A percentile compares a stretch with the other conserved stretches of the same genome.
Conservation (phyloP, 2,888 invertebrate species). For the Cyaniris semiargus region DNA sequence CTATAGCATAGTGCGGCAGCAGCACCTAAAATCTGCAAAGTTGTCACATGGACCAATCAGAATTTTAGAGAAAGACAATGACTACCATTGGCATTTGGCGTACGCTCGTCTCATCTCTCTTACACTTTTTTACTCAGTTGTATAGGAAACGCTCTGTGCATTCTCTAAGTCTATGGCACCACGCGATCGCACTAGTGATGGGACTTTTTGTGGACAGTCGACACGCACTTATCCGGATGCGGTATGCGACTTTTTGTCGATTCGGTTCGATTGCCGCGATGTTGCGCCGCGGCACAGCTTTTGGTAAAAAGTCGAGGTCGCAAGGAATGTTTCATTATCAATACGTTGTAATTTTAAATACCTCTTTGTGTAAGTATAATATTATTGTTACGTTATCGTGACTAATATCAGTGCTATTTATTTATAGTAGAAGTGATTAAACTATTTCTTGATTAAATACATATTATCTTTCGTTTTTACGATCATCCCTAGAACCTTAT, state of each 20-base stretch:
- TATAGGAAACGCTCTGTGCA: too few species aligned
- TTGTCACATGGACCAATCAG: too few species aligned
- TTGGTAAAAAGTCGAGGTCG: background rate
- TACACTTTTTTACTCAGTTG: too few species aligned
- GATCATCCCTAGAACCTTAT: constrained; percentile 35
- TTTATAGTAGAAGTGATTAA: too few species aligned
- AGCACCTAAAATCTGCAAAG: too few species aligned
- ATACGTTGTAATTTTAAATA: background rate
- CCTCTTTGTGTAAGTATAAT: background rate
- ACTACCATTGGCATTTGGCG: too few species aligned
- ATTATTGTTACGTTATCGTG: background rate
- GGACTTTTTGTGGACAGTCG: background rate
- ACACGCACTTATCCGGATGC: constrained; percentile 10
- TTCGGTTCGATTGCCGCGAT: constrained; percentile 10
- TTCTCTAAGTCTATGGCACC: constrained; percentile 28
- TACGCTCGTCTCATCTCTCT: too few species aligned
- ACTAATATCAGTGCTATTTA: too few species aligned
- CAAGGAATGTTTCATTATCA: background rate
- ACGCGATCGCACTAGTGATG: constrained; percentile 41
- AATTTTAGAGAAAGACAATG: too few species aligned
- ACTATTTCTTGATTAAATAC: too few species aligned
- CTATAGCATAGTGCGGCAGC: too few species aligned
- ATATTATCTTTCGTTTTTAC: background rate
- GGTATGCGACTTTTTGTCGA: constrained; percentile 18
- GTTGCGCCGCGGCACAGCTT: background rate